Base-by-base conservation (phyloP, 2,888 invertebrate species). In the Scaptomyza tumidula region DNA sequence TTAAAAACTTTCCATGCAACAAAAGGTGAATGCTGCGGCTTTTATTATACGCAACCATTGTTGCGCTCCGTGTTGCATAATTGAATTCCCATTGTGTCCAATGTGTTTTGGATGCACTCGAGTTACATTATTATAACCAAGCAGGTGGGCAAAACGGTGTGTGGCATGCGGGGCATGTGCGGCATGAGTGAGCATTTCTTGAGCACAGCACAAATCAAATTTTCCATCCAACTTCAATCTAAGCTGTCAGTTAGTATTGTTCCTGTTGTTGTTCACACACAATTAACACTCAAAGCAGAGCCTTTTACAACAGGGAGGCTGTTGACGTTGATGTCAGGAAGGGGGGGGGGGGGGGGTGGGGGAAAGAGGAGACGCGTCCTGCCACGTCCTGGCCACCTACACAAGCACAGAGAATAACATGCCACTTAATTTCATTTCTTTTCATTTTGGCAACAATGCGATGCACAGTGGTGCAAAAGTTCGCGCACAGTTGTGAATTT, bases 401-500 rank as follows among this genome's bases (percentile, higher is more conserved):
- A 61, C 39, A 39, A 48, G 41, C 27, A 43, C 9, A 24, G 6
- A 24, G 29, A 50, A 33, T 14, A 55, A 50, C 59, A 63, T 35
- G 53, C 49, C 86, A 82, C 81, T 82, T 82, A 80, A 82, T 82
- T 78, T 85, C 72, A 75, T 75, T 85, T 81, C 80, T 85, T 79
- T 82, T 77, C 69, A 67, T 80, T 77, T 85, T 55, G 64, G 65
- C 58, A 70, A 46, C 50, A 58, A 11, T 44, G 46, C 49, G 1
- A n/a, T 1, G 78, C 53, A 82, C 80, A 77, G 66, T 82, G 80
- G 24, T 7, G 1, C 14, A 52, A 65, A 44, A 3, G 19, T 4
- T 19, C 31, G n/a, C 31, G 3, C 24, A 14, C 6, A 10, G 1
- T 35, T 35, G 35, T 33, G 1, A 6, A 7, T 7, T 29, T 29